phyloP scores from a whole-genome alignment of 2,797 vertebrate species.

The Poecilia picta region DNA sequence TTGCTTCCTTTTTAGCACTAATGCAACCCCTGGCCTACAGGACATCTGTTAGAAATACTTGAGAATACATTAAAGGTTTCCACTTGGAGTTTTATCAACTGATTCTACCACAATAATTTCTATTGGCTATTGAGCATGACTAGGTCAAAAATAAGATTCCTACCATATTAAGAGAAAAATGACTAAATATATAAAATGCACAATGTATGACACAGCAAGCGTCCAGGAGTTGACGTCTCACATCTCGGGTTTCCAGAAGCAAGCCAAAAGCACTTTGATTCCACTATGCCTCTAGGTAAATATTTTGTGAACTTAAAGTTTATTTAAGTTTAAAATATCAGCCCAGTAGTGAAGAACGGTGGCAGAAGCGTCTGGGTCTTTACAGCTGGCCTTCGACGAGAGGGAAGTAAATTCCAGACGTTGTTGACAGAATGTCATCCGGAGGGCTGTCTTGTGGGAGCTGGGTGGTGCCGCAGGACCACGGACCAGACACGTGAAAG shows the following conservation, averaged over 20 bases:
- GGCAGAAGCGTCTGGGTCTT: neutral
- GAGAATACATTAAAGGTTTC: neutral
- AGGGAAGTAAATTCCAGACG: conserved; percentile 3
- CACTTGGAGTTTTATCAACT: neutral
- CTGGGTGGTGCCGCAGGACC: neutral
- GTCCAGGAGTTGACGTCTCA: neutral
- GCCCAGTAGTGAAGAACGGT: neutral
- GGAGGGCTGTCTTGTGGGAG: neutral
- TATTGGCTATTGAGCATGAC: neutral
- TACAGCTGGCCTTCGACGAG: neutral
- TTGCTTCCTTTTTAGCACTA: neutral
- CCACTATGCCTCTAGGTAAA: neutral
- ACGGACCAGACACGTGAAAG: neutral
- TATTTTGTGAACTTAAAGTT: neutral
- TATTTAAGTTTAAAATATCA: conserved; percentile 6
- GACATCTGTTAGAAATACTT: neutral
- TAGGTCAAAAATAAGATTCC: neutral
- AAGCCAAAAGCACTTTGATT: neutral
- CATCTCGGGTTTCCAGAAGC: neutral
- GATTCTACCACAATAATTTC: neutral
- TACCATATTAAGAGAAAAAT: neutral
- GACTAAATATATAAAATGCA: neutral
- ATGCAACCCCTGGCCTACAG: neutral
- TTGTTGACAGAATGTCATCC: neutral
- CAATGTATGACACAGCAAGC: neutral